Evolutionary conservation across 2,113 vertebrate genomes (phyloP), one percentile per base, ranked within the genome.

Genomic region (Chaetops frenatus): DNA sequence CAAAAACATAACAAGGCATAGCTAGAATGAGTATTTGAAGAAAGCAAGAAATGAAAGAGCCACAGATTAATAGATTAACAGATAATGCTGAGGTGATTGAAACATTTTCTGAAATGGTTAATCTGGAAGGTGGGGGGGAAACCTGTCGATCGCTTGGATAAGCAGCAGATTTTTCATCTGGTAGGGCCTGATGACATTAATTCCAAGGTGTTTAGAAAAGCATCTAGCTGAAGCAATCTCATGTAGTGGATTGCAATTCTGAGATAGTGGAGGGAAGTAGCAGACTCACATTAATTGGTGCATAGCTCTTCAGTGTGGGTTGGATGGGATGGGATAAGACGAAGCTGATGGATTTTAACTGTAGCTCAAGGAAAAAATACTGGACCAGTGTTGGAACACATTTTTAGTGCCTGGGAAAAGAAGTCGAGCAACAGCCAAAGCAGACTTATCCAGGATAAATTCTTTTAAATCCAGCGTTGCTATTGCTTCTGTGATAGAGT

Each of bases 331-430:
- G 31, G 36, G 20, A 51, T 65, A 72, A 42, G 50, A 57, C 7
- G 29, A 73, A 73, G 33, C 9, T 29, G 29, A 19, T 54, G 33
- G 21, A 45, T 78, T 91, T 86, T 73, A 78, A 57, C 29, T 77
- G 87, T n/a, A 90, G 66, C 88, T 96, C 74, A 64, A 91, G 92
- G 65, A 31, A 93, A 92, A 96, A 96, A 50, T 92, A 88, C 62
- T 90, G 85, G 57, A 66, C 17, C 29, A 2, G 33, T n/a, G 48
- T 36, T 4, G 10, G 44, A 91, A 62, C 22, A 28, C 23, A 6
- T 38, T 51, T 86, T 74, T 50, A 81, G 69, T 84, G 42, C 51
- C 60, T 64, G 50, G 35, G 12, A 51, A 67, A 94, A 82, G 18
- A 72, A 78, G 33, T 2, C 56, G 36, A 60, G 27, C 48, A 84